Evolutionary conservation across 2,113 vertebrate species (phyloP).

Genomic region (Vulpes vulpes): DNA sequence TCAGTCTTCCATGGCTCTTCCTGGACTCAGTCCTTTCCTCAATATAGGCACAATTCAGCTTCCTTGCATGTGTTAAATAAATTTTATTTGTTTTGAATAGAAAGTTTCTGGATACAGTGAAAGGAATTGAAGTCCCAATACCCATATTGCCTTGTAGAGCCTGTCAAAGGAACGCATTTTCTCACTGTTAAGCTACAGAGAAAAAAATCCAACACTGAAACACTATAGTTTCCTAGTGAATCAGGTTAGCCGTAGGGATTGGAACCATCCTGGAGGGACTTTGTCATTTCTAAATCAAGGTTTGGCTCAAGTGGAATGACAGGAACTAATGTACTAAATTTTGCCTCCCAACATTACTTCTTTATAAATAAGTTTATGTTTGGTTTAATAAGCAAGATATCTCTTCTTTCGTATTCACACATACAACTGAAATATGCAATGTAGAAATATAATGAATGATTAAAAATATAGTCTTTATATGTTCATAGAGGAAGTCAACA

Average conservation of each 20-base stretch:
- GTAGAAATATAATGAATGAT: slow-evolving; percentile 43
- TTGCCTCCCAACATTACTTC: background rate
- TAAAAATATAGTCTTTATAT: slow-evolving; percentile 73
- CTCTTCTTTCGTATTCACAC: slow-evolving; percentile 48
- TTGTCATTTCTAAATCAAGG: slow-evolving; percentile 34
- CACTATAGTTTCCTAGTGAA: background rate
- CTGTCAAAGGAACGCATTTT: background rate
- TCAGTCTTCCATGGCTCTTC: background rate
- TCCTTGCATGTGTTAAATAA: background rate
- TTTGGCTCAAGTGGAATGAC: background rate
- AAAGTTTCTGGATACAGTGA: slow-evolving; percentile 27
- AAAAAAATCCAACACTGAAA: background rate
- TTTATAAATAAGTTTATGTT: slow-evolving; percentile 22
- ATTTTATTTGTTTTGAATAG: background rate
- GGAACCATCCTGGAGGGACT: background rate
- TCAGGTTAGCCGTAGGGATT: background rate
- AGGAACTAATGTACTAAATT: background rate
- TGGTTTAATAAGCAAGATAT: slow-evolving; percentile 20
- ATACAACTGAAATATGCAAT: slow-evolving; percentile 34
- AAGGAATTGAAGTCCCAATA: background rate
- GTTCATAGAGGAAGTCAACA: slow-evolving; percentile 66
- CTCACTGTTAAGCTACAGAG: slow-evolving; percentile 31
- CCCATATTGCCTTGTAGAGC: background rate
- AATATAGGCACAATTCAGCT: background rate
- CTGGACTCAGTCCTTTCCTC: background rate